These are phyloP conservation scores for Benthosema pterotum DNA, from an alignment of 2,797 vertebrate species.

Conservation along the genomic window DNA sequence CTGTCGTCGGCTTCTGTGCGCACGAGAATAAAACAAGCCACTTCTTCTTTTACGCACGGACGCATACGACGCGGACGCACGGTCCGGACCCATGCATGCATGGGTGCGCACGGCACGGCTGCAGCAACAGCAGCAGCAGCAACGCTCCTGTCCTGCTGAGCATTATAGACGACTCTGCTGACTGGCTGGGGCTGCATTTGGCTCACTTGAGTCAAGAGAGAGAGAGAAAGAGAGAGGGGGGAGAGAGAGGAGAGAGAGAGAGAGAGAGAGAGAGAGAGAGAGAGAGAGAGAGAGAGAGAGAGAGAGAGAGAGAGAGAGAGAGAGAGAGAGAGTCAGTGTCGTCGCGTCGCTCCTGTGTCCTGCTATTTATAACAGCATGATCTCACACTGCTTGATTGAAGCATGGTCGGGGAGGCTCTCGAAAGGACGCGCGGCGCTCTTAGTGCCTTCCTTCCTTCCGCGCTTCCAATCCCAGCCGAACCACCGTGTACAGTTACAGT, in stretches of 20 bases:
- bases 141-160: conserved; percentile 75
- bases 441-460: no score
- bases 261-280: no score
- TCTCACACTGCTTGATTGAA: conserved; percentile 83
- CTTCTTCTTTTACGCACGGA: conserved; percentile 63
- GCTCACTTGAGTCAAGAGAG: no score
- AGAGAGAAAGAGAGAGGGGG: no score
- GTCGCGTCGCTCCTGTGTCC: conserved; percentile 70
- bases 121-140: conserved; percentile 33
- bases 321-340: conserved; percentile 47
- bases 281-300: conserved; percentile 17
- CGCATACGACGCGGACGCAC: conserved; percentile 50
- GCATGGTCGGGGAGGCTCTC: conserved; percentile 79
- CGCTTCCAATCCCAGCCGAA: no score
- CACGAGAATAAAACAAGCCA: conserved; percentile 36
- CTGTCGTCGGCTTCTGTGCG: no score
- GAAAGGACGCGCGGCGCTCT: conserved; percentile 8
- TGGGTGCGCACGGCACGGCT: conserved; percentile 19
- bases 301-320: no score
- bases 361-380: conserved; percentile 95
- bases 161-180: conserved; percentile 52
- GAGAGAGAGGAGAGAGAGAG: no score
- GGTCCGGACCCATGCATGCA: conserved; percentile 51
- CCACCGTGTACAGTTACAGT: no score
- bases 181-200: conserved; percentile 62